These are phyloP conservation scores for Poecilia latipinna DNA, from an alignment of 2,113 vertebrate genomes.

Conservation along the genomic window DNA sequence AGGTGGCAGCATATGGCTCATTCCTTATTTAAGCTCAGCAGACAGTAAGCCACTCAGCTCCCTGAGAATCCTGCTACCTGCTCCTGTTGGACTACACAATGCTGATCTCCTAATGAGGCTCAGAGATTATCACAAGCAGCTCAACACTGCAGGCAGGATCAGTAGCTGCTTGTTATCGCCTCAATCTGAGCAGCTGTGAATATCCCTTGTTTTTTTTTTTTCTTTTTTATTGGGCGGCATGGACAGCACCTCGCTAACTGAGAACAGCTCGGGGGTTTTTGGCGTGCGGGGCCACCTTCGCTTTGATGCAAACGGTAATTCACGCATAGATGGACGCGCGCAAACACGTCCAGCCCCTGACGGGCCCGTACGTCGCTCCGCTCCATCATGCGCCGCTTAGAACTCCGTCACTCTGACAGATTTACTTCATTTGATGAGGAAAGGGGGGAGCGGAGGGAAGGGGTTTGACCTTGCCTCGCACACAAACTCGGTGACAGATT, in stretches of 20 bases:
- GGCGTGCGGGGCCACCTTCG: too few species aligned
- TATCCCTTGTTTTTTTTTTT: conserved; percentile 23
- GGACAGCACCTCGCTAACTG: conserved; percentile 5
- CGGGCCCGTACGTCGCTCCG: conserved; percentile 31
- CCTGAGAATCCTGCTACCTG: conserved; percentile 47
- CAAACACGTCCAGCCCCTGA: conserved; percentile 27
- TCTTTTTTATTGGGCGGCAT: conserved; percentile 16
- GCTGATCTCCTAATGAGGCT: conserved; percentile 72
- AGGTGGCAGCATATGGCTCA: conserved; percentile 69
- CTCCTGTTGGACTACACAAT: conserved; percentile 39
- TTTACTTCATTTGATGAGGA: conserved; percentile 65
- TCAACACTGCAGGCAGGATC: conserved; percentile 61
- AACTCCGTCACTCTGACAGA: conserved; percentile 66
- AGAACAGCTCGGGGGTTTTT: background rate
- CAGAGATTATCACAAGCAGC: conserved; percentile 57
- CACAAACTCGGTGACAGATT: conserved; percentile 44
- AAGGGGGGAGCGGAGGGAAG: background rate
- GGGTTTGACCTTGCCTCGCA: conserved; percentile 67
- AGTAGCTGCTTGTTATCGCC: conserved; percentile 52
- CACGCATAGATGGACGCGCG: conserved; percentile 20
- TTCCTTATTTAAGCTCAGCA: conserved; percentile 73
- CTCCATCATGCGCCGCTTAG: conserved; percentile 60
- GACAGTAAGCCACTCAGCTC: conserved; percentile 56
- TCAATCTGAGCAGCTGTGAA: conserved; percentile 38
- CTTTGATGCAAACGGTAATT: conserved; percentile 22